Evolutionary conservation across 1,140 invertebrate species (phyloP).

Genomic region (Drosophila ohnishii): DNA sequence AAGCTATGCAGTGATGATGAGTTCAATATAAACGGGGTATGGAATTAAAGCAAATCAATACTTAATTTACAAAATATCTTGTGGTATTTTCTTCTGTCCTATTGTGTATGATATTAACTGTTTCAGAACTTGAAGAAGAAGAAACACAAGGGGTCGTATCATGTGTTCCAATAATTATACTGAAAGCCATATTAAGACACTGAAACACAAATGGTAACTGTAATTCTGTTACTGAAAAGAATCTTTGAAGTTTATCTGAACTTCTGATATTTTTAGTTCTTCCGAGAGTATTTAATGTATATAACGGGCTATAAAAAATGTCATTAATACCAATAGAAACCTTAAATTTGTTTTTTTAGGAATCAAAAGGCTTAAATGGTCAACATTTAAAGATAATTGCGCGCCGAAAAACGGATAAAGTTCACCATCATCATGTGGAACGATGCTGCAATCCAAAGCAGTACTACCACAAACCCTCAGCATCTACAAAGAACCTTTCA

Average conservation of each 20-base stretch:
- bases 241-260: neutral
- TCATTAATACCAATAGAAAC: neutral
- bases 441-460: slow-evolving; percentile 31
- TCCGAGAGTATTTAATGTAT: neutral
- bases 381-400: slow-evolving; percentile 29
- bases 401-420: slow-evolving; percentile 28
- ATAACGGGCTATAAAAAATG: neutral
- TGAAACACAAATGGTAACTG: slow-evolving; percentile 2
- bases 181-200: neutral
- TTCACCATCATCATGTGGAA: slow-evolving; percentile 11
- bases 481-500: slow-evolving; percentile 10
- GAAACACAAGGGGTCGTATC: neutral
- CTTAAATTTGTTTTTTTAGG: slow-evolving; percentile 31
- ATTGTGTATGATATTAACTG: neutral
- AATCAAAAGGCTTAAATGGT: slow-evolving; percentile 33
- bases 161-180: neutral
- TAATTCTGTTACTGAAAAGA: neutral
- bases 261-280: neutral
- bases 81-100: neutral
- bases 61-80: neutral
- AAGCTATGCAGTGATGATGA: slow-evolving; percentile 1
- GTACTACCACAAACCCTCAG: slow-evolving; percentile 6
- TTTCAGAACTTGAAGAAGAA: neutral
- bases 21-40: slow-evolving; percentile 3
- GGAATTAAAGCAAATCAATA: neutral